These are phyloP conservation scores for Peromyscus californicus DNA, from an alignment of 2,113 vertebrate genomes.

Conservation along the genomic window DNA sequence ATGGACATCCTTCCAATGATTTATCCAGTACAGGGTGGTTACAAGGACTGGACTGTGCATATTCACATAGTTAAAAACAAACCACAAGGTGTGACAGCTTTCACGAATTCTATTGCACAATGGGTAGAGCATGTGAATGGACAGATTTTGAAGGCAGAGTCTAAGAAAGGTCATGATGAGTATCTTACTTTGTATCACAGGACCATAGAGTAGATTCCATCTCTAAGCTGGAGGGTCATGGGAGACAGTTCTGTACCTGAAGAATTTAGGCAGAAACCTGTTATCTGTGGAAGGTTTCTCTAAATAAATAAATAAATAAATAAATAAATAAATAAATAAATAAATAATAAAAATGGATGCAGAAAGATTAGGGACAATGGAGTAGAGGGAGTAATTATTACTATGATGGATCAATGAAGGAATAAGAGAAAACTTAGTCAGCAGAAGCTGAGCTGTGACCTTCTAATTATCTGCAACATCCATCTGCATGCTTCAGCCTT, in stretches of 20 bases:
- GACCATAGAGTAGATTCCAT: background rate
- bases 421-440: background rate
- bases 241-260: background rate
- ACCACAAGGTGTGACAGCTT: too few species aligned
- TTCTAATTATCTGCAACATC: background rate
- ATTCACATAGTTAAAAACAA: background rate
- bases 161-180: background rate
- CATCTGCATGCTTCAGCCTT: background rate
- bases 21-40: background rate
- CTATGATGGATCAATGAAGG: background rate
- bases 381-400: background rate
- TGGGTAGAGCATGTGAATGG: rapidly evolving
- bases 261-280: background rate
- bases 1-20: background rate
- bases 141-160: background rate
- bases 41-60: rapidly evolving
- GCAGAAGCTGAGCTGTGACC: background rate
- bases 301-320: background rate
- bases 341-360: background rate
- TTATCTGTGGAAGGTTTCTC: background rate
- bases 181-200: background rate
- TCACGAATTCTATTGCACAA: rapidly evolving
- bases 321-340: background rate
- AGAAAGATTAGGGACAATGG: background rate
- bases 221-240: background rate